These are phyloP conservation scores for Machaerirhynchus nigripectus DNA, from an alignment of 2,113 vertebrate species.

Conservation along the genomic window DNA sequence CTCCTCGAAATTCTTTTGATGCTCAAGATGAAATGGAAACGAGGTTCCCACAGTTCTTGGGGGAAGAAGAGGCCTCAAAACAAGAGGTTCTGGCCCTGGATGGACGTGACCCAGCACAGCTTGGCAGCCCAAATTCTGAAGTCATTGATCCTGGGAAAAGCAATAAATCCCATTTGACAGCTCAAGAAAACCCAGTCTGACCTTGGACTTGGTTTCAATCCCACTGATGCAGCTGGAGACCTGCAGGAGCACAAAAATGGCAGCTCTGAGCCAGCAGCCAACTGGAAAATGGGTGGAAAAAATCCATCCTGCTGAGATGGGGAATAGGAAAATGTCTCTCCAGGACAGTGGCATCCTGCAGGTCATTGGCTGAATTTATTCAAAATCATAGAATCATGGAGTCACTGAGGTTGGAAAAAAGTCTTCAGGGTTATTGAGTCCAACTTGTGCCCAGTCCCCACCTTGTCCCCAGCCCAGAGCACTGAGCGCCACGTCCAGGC, in stretches of 20 bases:
- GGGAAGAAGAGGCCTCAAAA: not conserved
- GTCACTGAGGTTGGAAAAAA: not conserved
- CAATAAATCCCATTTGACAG: conserved; percentile 51
- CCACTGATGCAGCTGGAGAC: conserved; percentile 19
- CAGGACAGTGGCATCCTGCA: not conserved
- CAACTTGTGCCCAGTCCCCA: not conserved
- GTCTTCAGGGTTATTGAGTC: rapidly evolving
- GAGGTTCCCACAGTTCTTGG: not conserved
- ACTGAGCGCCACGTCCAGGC: not conserved
- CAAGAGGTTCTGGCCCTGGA: not conserved
- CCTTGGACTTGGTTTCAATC: not conserved
- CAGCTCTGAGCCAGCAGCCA: not conserved
- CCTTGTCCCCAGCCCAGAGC: not conserved
- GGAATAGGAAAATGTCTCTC: not conserved
- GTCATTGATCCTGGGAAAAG: conserved; percentile 21
- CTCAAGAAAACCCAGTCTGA: not conserved
- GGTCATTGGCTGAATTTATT: not conserved
- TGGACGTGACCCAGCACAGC: not conserved
- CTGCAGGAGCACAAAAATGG: not conserved
- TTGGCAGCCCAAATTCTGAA: conserved; percentile 1
- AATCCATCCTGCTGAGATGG: not conserved
- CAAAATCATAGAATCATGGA: not conserved
- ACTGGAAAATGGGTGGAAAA: not conserved
- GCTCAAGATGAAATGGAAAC: not conserved
- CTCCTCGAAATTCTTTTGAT: conserved; percentile 45